A percentile compares a stretch with the other conserved stretches of the same genome.
Conservation (phyloP, 2,888 invertebrate genomes). For the Endomychus coccineus region DNA sequence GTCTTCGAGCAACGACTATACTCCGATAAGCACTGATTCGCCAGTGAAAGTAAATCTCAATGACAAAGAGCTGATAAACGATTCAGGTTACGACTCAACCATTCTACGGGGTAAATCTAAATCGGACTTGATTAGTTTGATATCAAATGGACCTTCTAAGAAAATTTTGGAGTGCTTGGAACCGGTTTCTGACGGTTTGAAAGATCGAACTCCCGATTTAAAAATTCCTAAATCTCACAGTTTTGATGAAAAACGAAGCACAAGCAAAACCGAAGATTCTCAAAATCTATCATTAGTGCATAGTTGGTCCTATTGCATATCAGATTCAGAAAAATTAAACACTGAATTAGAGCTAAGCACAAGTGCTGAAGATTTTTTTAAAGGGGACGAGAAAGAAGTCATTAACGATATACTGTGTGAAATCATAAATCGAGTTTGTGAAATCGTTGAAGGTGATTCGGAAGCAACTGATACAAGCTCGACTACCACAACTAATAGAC, state of each 20-base stretch:
- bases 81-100: conserved; percentile 39
- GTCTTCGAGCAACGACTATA: conserved; percentile 34
- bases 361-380: conserved; percentile 62
- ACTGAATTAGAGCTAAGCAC: conserved; percentile 51
- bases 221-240: conserved; percentile 39
- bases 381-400: conserved; percentile 42
- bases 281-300: conserved; percentile 47
- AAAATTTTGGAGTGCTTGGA: conserved; percentile 38
- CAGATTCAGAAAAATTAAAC: conserved; percentile 44
- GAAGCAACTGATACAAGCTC: conserved; percentile 18
- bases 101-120: conserved; percentile 27
- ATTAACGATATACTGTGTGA: conserved; percentile 54
- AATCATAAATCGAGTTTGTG: conserved; percentile 49
- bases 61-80: conserved; percentile 26
- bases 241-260: conserved; percentile 40
- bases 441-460: conserved; percentile 15
- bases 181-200: conserved; percentile 39
- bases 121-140: conserved; percentile 21
- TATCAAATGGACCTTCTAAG: conserved; percentile 13
- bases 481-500: conserved; percentile 22
- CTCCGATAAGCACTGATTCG: conserved; percentile 32
- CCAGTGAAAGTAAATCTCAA: conserved; percentile 23
- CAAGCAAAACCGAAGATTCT: conserved; percentile 37
- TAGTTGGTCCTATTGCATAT: conserved; percentile 49
- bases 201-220: conserved; percentile 24